Evolutionary conservation across 2,888 invertebrate species (phyloP).

Genomic region (Mythimna albipuncta): DNA sequence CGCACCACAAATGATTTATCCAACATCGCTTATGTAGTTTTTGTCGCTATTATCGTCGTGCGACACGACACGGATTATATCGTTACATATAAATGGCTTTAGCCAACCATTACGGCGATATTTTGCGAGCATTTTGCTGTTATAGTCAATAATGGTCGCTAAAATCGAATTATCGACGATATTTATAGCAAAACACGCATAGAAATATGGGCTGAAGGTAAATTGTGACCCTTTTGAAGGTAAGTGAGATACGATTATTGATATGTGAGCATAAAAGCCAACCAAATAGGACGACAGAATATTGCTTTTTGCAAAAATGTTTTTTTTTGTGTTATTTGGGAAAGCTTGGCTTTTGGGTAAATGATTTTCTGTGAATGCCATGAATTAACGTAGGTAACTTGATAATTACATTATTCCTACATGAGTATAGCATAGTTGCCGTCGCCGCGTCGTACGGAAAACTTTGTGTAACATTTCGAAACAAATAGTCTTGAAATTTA

Average conservation of each 20-base stretch:
- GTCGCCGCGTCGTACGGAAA: too few relatives aligned
- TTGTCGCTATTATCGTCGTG: conserved; percentile 60
- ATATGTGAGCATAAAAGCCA: conserved; percentile 38
- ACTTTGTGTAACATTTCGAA: too few relatives aligned
- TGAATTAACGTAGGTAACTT: neutral
- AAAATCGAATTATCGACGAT: conserved; percentile 64
- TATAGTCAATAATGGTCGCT: conserved; percentile 61
- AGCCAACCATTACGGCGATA: conserved; percentile 59
- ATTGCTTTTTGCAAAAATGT: conserved; percentile 2
- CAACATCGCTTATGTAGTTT: conserved; percentile 56
- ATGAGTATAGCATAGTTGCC: neutral
- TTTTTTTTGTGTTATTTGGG: conserved; percentile 19
- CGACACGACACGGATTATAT: conserved; percentile 66
- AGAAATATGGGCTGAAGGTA: conserved; percentile 35
- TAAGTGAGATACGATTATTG: conserved; percentile 46
- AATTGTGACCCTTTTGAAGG: conserved; percentile 41
- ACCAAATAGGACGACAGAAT: conserved; percentile 18
- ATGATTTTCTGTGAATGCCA: neutral
- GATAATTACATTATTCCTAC: neutral
- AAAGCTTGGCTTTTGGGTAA: neutral
- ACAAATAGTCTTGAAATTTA: too few relatives aligned
- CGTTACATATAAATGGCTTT: conserved; percentile 62
- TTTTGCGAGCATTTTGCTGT: conserved; percentile 59
- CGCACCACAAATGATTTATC: conserved; percentile 55
- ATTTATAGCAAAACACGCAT: conserved; percentile 61